Evolutionary conservation across 1,140 invertebrate species (phyloP).

Genomic region (Megalonaias nervosa): DNA sequence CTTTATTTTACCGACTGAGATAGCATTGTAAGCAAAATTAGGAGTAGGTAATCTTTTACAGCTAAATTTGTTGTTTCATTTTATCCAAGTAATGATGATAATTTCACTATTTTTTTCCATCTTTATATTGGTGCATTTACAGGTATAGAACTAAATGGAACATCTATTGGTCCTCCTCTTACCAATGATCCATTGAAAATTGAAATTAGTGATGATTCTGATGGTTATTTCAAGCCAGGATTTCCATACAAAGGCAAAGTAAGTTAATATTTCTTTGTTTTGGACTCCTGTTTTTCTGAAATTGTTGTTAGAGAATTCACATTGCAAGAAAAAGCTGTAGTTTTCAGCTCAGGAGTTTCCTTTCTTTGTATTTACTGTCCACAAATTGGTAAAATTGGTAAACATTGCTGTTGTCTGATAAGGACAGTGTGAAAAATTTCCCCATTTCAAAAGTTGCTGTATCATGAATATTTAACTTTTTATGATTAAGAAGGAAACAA

Average conservation of each 20-base stretch:
- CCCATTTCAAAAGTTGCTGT: not conserved
- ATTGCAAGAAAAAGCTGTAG: no score
- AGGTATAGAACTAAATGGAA: constrained; percentile 46
- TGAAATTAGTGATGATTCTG: constrained; percentile 66
- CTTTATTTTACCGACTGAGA: no score
- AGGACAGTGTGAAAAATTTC: not conserved
- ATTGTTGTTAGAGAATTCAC: no score
- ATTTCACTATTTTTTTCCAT: not conserved
- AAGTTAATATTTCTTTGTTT: constrained; percentile 3
- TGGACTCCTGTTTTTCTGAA: no score
- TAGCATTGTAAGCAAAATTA: no score
- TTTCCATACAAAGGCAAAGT: constrained; percentile 78
- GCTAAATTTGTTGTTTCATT: not conserved
- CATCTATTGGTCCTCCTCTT: constrained; percentile 39
- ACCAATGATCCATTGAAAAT: constrained; percentile 42
- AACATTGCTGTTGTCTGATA: not conserved
- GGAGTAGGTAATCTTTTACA: no score
- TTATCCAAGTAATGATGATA: not conserved
- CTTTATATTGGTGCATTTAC: not conserved
- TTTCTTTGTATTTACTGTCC: no score
- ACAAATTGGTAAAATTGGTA: not conserved
- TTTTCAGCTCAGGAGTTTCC: no score
- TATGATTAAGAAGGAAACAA: no score
- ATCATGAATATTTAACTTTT: no score
- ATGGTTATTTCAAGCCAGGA: constrained; percentile 77